These are phyloP conservation scores for Ciconia stormi DNA, from an alignment of 2,113 vertebrate genomes.

Conservation along the genomic window DNA sequence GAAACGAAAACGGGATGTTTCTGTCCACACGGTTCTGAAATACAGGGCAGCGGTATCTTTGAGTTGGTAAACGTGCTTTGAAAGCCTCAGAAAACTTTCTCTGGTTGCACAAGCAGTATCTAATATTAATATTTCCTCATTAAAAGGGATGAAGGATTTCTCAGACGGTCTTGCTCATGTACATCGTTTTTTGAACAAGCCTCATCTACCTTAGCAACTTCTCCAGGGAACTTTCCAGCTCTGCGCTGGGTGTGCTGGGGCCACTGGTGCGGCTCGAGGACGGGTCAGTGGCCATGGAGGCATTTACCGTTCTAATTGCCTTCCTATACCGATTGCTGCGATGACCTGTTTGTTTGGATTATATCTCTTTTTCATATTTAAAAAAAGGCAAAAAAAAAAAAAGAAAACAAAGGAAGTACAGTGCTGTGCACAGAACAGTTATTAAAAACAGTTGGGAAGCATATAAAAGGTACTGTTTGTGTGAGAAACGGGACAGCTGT, in stretches of 20 bases:
- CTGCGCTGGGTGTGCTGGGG: neutral
- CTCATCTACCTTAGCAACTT: neutral
- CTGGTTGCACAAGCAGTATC: neutral
- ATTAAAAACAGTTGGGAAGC: constrained; percentile 76
- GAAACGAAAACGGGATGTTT: neutral
- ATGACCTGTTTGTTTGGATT: constrained; percentile 66
- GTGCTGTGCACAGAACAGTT: constrained; percentile 65
- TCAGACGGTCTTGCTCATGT: neutral
- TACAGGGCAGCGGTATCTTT: accelerated
- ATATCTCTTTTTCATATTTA: constrained; percentile 53
- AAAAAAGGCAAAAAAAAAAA: neutral
- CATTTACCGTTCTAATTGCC: constrained; percentile 50
- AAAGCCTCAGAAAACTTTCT: neutral
- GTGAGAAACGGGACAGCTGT: constrained; percentile 81
- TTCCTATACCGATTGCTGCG: neutral
- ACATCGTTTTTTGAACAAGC: neutral
- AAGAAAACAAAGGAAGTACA: constrained; percentile 68
- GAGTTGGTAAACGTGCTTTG: neutral
- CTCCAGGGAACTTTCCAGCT: constrained; percentile 21
- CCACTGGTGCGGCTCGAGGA: neutral
- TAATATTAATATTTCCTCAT: neutral
- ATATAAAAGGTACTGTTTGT: constrained; percentile 74
- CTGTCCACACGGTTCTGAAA: neutral
- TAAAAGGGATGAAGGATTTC: neutral
- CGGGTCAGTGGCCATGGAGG: neutral